Percentiles rank a stretch among this genome's conserved stretches.
phyloP scores from a whole-genome alignment of 1,140 invertebrate species.

The Odontomachus brunneus region DNA sequence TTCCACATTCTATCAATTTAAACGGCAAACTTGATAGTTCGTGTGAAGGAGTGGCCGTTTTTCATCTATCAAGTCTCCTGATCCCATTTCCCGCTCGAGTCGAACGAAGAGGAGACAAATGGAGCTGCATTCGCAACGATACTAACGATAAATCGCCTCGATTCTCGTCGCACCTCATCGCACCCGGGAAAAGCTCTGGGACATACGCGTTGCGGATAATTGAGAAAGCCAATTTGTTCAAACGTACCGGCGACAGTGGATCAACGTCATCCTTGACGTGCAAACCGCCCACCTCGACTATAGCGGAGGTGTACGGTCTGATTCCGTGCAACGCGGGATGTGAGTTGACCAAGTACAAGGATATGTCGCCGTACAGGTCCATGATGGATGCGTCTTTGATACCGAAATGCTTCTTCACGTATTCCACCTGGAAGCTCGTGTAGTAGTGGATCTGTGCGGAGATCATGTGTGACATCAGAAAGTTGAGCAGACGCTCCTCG shows the following conservation, averaged over 20 bases:
- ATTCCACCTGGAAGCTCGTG: conserved; percentile 51
- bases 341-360: conserved; percentile 86
- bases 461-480: conserved; percentile 38
- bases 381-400: conserved; percentile 76
- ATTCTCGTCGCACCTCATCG: not conserved
- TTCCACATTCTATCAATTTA: not conserved
- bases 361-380: conserved; percentile 83
- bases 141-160: not conserved
- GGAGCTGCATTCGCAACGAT: not conserved
- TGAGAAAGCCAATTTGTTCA: not conserved
- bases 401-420: conserved; percentile 81
- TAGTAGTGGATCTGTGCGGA: conserved; percentile 57
- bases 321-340: conserved; percentile 85
- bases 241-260: conserved; percentile 70
- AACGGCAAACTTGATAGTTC: not conserved
- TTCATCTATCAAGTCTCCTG: not conserved
- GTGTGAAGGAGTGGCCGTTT: not conserved
- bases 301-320: conserved; percentile 82
- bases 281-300: conserved; percentile 88
- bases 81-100: not conserved
- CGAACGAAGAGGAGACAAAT: not conserved
- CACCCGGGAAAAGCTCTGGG: not conserved
- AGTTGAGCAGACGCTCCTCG: conserved; percentile 86
- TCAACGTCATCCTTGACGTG: conserved; percentile 80
- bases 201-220: not conserved